phyloP scores from a whole-genome alignment of 1,140 invertebrate species.

The Hycleus phaleratus region DNA sequence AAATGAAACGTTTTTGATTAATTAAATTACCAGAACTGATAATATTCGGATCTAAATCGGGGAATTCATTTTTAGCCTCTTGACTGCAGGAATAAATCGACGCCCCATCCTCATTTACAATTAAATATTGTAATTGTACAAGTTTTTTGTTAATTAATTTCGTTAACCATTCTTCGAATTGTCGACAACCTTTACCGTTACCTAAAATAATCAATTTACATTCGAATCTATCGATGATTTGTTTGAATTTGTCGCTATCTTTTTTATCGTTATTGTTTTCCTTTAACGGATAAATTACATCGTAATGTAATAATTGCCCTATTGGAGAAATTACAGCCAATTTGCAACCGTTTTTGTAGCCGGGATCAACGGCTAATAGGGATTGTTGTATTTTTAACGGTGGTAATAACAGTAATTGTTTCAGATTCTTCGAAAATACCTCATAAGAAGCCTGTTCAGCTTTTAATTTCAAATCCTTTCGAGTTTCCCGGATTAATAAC shows the following conservation, averaged over 20 bases:
- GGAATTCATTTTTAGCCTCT: conserved; percentile 77
- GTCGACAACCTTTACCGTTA: conserved; percentile 80
- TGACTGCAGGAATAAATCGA: conserved; percentile 84
- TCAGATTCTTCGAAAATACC: conserved; percentile 78
- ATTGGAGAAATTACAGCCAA: conserved; percentile 62
- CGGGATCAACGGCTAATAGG: conserved; percentile 82
- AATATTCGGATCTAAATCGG: conserved; percentile 68
- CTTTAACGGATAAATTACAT: conserved; percentile 59
- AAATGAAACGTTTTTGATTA: neutral
- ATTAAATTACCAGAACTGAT: conserved; percentile 60
- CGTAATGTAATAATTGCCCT: conserved; percentile 61
- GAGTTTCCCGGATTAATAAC: conserved; percentile 55
- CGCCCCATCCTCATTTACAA: conserved; percentile 81
- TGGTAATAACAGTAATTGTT: conserved; percentile 67
- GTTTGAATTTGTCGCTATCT: neutral
- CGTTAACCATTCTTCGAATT: conserved; percentile 71
- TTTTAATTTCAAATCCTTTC: conserved; percentile 62
- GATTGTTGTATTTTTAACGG: conserved; percentile 66
- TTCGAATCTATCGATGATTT: conserved; percentile 12
- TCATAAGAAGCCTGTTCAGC: conserved; percentile 75
- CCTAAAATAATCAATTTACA: conserved; percentile 74
- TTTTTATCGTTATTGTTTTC: neutral
- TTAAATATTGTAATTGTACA: conserved; percentile 64
- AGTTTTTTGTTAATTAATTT: conserved; percentile 50
- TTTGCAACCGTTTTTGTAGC: conserved; percentile 81